Percentiles rank a stretch among this genome's conserved stretches.
phyloP scores from a whole-genome alignment of 2,797 vertebrate genomes.

The Ficedula albicollis region DNA sequence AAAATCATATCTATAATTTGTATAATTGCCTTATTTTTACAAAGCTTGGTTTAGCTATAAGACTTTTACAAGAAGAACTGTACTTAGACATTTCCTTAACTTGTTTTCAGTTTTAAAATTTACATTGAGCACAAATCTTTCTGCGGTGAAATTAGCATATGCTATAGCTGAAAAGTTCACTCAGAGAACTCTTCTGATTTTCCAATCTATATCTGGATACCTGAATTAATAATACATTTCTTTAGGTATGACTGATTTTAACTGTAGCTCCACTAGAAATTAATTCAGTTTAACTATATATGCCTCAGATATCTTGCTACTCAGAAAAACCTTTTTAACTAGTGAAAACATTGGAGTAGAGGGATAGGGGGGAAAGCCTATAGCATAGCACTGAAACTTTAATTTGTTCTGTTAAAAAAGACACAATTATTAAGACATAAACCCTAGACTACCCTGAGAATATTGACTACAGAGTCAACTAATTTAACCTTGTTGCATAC shows the following conservation, averaged over 20 bases:
- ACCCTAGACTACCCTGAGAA: not conserved
- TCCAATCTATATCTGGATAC: slow-evolving; percentile 30
- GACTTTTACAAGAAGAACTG: not conserved
- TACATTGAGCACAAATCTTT: not conserved
- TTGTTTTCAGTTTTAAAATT: not conserved
- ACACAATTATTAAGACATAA: slow-evolving; percentile 22
- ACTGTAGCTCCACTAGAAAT: not conserved
- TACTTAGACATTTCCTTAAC: not conserved
- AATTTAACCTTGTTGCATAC: slow-evolving; percentile 5
- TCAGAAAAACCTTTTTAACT: not conserved
- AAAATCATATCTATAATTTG: not conserved
- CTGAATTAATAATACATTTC: not conserved
- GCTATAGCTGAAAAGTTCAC: not conserved
- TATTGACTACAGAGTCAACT: not conserved
- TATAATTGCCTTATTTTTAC: not conserved
- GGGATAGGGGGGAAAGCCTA: not conserved
- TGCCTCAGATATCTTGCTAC: not conserved
- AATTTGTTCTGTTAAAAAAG: slow-evolving; percentile 26
- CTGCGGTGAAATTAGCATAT: not conserved
- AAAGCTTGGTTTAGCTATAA: not conserved
- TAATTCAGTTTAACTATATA: not conserved
- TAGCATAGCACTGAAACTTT: not conserved
- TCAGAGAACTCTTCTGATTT: not conserved
- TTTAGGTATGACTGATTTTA: slow-evolving; percentile 18
- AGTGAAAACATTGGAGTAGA: not conserved